These are phyloP conservation scores for Melanotaenia trifasciata DNA, from an alignment of 2,797 vertebrate genomes.

Conservation along the genomic window DNA sequence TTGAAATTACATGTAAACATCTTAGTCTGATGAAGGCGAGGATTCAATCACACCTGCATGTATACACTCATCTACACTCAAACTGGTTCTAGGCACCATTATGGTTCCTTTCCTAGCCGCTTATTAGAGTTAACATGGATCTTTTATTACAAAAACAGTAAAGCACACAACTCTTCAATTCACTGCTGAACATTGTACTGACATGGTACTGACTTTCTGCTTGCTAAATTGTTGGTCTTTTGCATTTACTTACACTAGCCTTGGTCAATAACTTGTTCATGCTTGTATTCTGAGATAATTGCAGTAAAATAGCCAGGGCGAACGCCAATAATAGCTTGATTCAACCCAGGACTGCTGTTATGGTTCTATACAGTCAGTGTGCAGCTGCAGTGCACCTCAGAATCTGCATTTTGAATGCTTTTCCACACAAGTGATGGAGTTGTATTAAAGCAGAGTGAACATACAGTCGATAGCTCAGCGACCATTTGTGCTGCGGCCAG, in stretches of 20 bases:
- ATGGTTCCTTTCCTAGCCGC: too few species aligned
- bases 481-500: slow-evolving; percentile 1
- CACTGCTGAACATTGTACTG: not conserved
- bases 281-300: not conserved
- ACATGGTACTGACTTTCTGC: not conserved
- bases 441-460: slow-evolving; percentile 1
- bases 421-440: not conserved
- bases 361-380: not conserved
- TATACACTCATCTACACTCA: too few species aligned
- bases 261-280: not conserved
- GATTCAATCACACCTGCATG: too few species aligned
- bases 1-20: not conserved
- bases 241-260: not conserved
- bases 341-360: not conserved
- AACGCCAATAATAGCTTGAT: too few species aligned
- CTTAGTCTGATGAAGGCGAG: not conserved
- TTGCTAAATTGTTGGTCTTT: not conserved
- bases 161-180: not conserved
- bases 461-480: not conserved
- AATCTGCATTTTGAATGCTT: slow-evolving; percentile 1
- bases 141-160: not conserved
- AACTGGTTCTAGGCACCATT: too few species aligned
- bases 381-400: not conserved
- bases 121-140: not conserved
- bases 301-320: not conserved